A percentile compares a stretch with the other conserved stretches of the same genome.
Evolutionary conservation across 2,113 vertebrate species (phyloP).

Genomic region (Xerus inauris): DNA sequence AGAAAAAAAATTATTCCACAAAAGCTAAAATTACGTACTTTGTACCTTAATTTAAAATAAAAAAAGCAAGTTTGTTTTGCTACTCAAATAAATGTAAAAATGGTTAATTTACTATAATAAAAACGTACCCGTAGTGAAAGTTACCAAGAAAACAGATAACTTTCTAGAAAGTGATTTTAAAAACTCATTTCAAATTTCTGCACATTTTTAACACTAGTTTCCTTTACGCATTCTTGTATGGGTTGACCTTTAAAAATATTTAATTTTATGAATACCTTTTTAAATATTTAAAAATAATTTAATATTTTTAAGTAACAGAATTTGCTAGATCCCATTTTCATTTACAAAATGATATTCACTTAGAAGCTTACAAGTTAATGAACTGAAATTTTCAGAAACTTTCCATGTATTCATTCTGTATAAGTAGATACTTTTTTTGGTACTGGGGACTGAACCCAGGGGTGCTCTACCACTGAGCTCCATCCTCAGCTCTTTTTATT

Average conservation of each 20-base stretch:
- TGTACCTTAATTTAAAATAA: neutral
- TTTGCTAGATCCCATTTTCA: neutral
- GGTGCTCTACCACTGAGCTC: too few species aligned
- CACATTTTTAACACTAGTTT: conserved; percentile 9
- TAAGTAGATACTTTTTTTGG: too few species aligned
- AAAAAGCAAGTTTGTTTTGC: neutral
- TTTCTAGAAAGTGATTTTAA: neutral
- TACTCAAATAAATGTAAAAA: neutral
- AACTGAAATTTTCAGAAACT: neutral
- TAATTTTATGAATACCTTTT: neutral
- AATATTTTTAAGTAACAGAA: neutral
- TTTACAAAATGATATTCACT: neutral
- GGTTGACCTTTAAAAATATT: neutral
- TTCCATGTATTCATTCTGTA: neutral
- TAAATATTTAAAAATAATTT: neutral
- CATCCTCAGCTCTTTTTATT: too few species aligned
- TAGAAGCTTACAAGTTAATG: neutral
- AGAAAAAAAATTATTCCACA: neutral
- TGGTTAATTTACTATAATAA: neutral
- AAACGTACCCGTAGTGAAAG: neutral
- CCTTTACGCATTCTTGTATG: neutral
- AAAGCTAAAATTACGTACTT: neutral
- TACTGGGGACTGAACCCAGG: too few species aligned
- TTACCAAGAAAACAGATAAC: neutral
- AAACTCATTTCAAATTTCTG: neutral